These are phyloP conservation scores for Watsonalla binaria DNA, from an alignment of 2,888 invertebrate species.

Conservation along the genomic window DNA sequence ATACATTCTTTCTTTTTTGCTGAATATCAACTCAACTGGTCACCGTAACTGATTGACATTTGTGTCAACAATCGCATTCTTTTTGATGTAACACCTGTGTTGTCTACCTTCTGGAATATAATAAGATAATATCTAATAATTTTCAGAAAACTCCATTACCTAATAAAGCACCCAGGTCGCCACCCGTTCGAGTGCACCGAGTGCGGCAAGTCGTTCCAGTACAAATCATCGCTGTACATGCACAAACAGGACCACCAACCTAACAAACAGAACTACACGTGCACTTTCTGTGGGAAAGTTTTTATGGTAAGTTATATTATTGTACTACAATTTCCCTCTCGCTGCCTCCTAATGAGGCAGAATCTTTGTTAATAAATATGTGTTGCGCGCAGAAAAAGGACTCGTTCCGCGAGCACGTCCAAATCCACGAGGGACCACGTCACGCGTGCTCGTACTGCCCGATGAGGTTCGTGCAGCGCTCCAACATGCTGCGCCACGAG, in stretches of 20 bases:
- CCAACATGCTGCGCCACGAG: constrained; percentile 78
- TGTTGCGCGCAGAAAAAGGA: constrained; percentile 64
- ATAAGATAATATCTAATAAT: neutral
- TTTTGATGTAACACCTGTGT: no score
- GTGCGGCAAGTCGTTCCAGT: constrained; percentile 77
- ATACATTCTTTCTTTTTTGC: no score
- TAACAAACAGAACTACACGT: constrained; percentile 60
- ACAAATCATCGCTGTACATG: constrained; percentile 77
- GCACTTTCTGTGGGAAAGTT: constrained; percentile 69
- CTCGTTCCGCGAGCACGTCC: constrained; percentile 77
- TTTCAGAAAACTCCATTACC: constrained; percentile 74
- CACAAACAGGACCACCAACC: constrained; percentile 71
- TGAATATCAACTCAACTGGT: no score
- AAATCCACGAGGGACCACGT: constrained; percentile 78
- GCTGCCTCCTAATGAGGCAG: no score
- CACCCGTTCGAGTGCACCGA: constrained; percentile 70
- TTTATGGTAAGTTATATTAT: constrained; percentile 56
- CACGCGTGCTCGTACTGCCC: constrained; percentile 80
- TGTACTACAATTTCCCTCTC: no score
- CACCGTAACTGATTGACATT: no score
- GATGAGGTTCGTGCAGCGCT: constrained; percentile 79
- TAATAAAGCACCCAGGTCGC: constrained; percentile 70
- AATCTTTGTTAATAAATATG: no score
- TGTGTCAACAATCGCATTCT: no score
- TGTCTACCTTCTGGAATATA: no score